These are phyloP conservation scores for Leptinotarsa peninsularis DNA, from an alignment of 2,888 invertebrate species.

Conservation along the genomic window DNA sequence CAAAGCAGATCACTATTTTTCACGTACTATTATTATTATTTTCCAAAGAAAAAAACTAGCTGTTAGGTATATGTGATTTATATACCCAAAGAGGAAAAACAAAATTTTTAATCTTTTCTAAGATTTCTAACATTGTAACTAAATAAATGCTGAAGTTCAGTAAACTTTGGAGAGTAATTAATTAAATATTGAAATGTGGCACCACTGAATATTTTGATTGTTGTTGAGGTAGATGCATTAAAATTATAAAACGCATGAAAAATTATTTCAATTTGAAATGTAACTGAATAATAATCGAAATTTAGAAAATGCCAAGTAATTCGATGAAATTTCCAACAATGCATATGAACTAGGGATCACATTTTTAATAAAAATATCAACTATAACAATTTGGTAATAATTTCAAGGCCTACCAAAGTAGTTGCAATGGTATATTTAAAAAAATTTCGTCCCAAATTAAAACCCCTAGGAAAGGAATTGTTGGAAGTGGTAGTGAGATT, in stretches of 20 bases:
- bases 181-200: background rate
- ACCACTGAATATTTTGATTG: background rate
- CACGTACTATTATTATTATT: no score
- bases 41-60: no score
- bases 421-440: background rate
- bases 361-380: background rate
- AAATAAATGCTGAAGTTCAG: background rate
- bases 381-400: background rate
- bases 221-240: constrained; percentile 1
- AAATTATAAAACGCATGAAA: background rate
- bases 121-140: background rate
- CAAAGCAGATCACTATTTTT: no score
- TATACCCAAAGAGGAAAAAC: no score
- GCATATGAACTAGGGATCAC: background rate
- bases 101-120: no score
- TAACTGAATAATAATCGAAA: background rate
- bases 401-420: background rate
- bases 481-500: background rate
- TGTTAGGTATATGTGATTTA: no score
- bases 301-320: background rate
- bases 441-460: background rate
- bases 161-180: no score
- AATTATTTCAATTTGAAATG: background rate
- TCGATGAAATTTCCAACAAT: background rate
- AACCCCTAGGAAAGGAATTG: constrained; percentile 4